Percentiles rank a stretch among this genome's conserved stretches.
Evolutionary conservation across 2,113 vertebrate species (phyloP).

Genomic region (Sisor rabdophorus): DNA sequence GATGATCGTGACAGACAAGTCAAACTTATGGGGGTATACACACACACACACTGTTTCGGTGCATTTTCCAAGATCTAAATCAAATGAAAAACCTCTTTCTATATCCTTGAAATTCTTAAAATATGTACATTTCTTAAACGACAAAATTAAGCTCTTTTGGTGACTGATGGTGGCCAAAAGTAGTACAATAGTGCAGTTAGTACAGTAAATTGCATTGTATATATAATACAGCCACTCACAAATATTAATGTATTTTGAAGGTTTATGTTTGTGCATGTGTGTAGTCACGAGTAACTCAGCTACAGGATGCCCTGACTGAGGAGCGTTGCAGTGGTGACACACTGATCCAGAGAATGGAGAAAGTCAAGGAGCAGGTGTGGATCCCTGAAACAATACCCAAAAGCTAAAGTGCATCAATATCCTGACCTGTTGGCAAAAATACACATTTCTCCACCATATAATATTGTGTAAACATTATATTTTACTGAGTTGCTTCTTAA

Average conservation of each 20-base stretch:
- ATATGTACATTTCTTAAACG: neutral
- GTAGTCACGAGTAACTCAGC: constrained; percentile 79
- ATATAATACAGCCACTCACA: neutral
- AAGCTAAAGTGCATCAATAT: neutral
- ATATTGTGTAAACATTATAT: neutral
- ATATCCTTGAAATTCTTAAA: neutral
- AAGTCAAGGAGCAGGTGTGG: constrained; percentile 77
- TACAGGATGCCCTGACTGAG: constrained; percentile 83
- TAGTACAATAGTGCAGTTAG: neutral
- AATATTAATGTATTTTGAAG: neutral
- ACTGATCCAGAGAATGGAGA: constrained; percentile 80
- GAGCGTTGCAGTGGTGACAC: constrained; percentile 81
- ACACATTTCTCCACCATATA: neutral
- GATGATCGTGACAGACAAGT: constrained; percentile 78
- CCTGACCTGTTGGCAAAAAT: neutral
- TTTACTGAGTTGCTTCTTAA: neutral
- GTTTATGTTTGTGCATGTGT: constrained; percentile 19
- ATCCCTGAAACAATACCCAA: neutral
- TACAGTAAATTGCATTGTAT: neutral
- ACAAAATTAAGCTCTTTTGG: neutral
- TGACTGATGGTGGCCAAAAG: neutral
- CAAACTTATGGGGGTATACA: constrained; percentile 86
- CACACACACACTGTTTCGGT: constrained; percentile 11
- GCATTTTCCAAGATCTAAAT: neutral
- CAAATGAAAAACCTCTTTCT: neutral